Evolutionary conservation across 2,888 invertebrate genomes (phyloP).

Genomic region (Hanleya hanleyi): DNA sequence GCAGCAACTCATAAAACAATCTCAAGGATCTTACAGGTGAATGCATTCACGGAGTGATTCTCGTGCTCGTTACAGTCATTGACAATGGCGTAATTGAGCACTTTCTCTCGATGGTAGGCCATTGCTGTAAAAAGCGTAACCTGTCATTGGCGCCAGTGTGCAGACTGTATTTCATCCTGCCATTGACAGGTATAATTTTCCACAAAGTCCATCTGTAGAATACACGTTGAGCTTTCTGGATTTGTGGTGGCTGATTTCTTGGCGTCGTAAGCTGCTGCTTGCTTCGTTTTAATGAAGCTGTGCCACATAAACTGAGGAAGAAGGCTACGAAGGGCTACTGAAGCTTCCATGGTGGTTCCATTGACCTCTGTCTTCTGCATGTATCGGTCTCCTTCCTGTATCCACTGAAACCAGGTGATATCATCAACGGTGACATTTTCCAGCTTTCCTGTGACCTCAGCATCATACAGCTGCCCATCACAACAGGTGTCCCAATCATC

Average conservation of each 20-base stretch:
- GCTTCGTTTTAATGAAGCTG: constrained; percentile 18
- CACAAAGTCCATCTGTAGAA: constrained; percentile 26
- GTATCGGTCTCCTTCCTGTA: constrained; percentile 5
- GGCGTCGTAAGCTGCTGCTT: constrained; percentile 9
- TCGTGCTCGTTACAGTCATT: constrained; percentile 15
- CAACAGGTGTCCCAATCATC: constrained; percentile 11
- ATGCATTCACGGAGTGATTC: constrained; percentile 13
- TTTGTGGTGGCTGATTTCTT: neutral
- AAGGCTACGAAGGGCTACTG: constrained; percentile 1
- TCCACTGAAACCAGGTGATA: constrained; percentile 18
- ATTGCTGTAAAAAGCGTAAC: constrained; percentile 15
- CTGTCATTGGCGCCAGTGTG: constrained; percentile 24
- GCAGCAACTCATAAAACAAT: too few species aligned
- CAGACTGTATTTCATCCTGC: constrained; percentile 27
- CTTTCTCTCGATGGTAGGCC: constrained; percentile 12
- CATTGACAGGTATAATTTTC: too few species aligned
- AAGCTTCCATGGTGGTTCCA: constrained; percentile 8
- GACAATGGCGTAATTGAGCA: constrained; percentile 7
- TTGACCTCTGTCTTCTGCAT: constrained; percentile 7
- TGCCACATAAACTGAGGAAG: constrained; percentile 11
- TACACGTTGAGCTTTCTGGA: neutral
- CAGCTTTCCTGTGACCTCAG: neutral
- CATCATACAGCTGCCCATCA: constrained; percentile 7
- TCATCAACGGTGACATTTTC: neutral
- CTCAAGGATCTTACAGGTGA: constrained; percentile 10